Evolutionary conservation across 2,113 vertebrate genomes (phyloP).

Genomic region (Lynx canadensis): DNA sequence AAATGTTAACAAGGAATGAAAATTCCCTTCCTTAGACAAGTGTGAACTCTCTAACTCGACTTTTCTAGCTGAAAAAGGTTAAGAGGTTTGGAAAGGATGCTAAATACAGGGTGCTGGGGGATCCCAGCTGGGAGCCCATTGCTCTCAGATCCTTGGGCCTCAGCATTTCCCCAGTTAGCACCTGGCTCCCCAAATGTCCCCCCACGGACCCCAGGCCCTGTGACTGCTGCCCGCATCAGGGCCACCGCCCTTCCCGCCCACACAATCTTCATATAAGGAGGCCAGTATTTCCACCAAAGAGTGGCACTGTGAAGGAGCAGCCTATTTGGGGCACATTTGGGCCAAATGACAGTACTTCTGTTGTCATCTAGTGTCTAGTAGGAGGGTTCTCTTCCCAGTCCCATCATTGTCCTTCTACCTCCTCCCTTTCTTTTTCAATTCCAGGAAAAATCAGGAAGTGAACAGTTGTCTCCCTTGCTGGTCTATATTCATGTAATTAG

Average conservation of each 20-base stretch:
- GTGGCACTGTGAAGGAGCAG: not conserved
- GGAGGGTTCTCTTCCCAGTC: conserved; percentile 4
- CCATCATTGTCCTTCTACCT: not conserved
- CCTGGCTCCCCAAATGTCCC: not conserved
- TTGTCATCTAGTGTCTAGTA: not conserved
- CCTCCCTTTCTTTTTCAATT: conserved; percentile 48
- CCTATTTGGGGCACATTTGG: not conserved
- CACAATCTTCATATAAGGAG: not conserved
- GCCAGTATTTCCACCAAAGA: not conserved
- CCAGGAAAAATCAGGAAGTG: conserved; percentile 76
- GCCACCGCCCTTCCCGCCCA: not conserved
- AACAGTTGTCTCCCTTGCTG: conserved; percentile 73
- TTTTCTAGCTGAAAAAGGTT: not conserved
- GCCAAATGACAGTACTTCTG: not conserved
- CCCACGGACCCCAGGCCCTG: not conserved
- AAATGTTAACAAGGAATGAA: not conserved
- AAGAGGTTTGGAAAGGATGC: not conserved
- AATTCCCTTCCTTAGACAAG: not conserved
- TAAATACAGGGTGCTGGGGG: not conserved
- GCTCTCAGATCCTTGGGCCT: not conserved
- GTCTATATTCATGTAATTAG: conserved; percentile 79
- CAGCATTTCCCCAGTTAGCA: not conserved
- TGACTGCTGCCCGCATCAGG: not conserved
- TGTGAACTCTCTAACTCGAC: not conserved
- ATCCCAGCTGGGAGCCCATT: not conserved